Evolutionary conservation across 2,113 vertebrate species (phyloP), one percentile per base, ranked within the genome.

Genomic region (Falcunculus frontatus): DNA sequence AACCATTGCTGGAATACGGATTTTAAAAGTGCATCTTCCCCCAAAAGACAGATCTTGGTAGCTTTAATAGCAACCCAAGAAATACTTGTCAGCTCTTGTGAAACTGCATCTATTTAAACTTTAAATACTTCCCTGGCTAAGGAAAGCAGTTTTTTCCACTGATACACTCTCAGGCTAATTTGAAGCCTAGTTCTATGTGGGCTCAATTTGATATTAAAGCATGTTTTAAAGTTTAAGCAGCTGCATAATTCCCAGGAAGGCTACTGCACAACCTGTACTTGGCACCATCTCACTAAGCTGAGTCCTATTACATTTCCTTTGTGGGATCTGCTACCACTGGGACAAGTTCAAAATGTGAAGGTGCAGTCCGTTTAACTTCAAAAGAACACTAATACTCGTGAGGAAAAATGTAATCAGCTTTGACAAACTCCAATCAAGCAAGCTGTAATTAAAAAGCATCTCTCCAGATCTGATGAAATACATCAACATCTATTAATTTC

Each of bases 371-470:
- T 79, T 90, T 69, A 64, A 76, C 39, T 60, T 73, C 83, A 72
- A 85, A 88, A 74, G 29, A 79, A n/a, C 16, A 57, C 29, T 22
- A 56, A 80, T 33, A 30, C 63, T 80, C 67, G 22, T 3, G 50
- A 77, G 75, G 37, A 49, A 72, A 93, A 87, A 85, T 21, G n/a
- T 37, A 81, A 91, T 85, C 84, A 85, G 56, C 37, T 74, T 52
- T 25, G 2, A 76, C 44, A 85, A 79, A 84, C 35, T 90, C 55
- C 60, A 90, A 72, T 80, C 84, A 91, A 87, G 55, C 27, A 77
- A 93, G 20, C 35, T 84, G 41, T 90, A 95, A 95, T 89, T 90
- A 94, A 79, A 93, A 95, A 80, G 30, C 29, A 74, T 59, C 60
- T 64, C 94, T 77, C 37, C 68, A 90, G 63, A 77, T 67, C 32